Conservation (phyloP, 2,888 invertebrate genomes). For the Saturnia pavonia region DNA sequence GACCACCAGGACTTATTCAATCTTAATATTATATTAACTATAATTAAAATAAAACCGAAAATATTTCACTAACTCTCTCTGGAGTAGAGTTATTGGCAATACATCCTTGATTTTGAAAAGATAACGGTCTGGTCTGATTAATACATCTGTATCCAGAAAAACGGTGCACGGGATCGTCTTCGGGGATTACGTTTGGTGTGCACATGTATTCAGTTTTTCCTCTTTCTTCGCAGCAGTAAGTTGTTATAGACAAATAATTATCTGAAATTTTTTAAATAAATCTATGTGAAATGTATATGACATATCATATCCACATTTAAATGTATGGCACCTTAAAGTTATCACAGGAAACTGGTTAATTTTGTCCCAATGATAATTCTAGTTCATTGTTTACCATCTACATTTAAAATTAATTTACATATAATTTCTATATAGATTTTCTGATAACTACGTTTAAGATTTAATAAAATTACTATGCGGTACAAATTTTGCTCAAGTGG, state of each 20-base stretch:
- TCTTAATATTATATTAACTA: background rate
- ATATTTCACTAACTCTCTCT: conserved; percentile 33
- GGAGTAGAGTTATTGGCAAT: conserved; percentile 34
- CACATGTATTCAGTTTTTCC: conserved; percentile 36
- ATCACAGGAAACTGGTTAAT: too few species aligned
- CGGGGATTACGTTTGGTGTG: conserved; percentile 34
- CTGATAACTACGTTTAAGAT: too few species aligned
- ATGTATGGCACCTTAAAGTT: too few species aligned
- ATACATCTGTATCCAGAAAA: conserved; percentile 41
- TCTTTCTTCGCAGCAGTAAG: conserved; percentile 39
- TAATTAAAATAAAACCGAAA: background rate
- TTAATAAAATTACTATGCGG: too few species aligned
- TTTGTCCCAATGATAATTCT: too few species aligned
- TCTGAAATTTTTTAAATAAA: conserved; percentile 29
- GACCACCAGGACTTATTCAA: too few species aligned
- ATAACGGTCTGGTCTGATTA: conserved; percentile 44
- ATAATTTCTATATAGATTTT: too few species aligned
- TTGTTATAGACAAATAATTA: conserved; percentile 34
- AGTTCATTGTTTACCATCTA: too few species aligned
- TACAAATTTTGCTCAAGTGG: too few species aligned
- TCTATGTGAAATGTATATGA: background rate
- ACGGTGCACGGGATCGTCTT: conserved; percentile 42
- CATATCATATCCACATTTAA: background rate
- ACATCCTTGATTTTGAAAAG: conserved; percentile 42
- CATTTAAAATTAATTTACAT: too few species aligned